Base-by-base conservation (phyloP, 2,797 vertebrate genomes). In the Enteromius unitaeniatus region DNA sequence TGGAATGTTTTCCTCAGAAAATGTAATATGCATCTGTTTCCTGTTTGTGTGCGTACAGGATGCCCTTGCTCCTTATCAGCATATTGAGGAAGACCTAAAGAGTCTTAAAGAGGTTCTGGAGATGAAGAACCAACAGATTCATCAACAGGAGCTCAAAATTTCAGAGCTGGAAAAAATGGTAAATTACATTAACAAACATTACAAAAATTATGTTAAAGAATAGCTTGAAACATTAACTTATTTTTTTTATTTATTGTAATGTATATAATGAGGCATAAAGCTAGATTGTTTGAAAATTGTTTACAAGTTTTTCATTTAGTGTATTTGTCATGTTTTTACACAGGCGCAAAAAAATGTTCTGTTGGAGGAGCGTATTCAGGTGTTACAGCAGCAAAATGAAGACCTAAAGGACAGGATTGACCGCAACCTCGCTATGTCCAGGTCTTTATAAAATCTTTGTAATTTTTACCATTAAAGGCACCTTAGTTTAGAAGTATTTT, bases 101-200 rank as follows among this genome's bases (percentile, higher is more conserved):
- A 99, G 98, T 84, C 94, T 99, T 78, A 98, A 96, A 90, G 96
- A 99, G 49, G 96, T 99, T 78, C 90, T 99, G 84, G 97, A 98
- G 91, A 97, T 99, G 97, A 99, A 99, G 92, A 99, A 98, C 90
- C 95, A 97, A 83, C 96, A 98, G 86, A 99, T 99, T 88, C 98
- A 98, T 87, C 93, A 97, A 79, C 98, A 99, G 91, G 97, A 99
- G 73, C 94, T 96, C 87, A 97, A 96, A 91, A 99, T 99, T 34
- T 92, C 97, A 10, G 97, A 99, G 76, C 92, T 99, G 87, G 97
- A 99, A 90, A 98, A 96, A 93, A 96, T 98, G 95, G 98, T 99
- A 91, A 93, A 96, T 68, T 23, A 17, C 15, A 47, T 4, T 28
- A 13, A 3, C 21, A 21, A 37, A 37, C 14, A 65, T 34, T 31